A percentile compares a stretch with the other conserved stretches of the same genome.
Conservation (phyloP, 2,888 invertebrate species). For the Spodoptera littoralis region DNA sequence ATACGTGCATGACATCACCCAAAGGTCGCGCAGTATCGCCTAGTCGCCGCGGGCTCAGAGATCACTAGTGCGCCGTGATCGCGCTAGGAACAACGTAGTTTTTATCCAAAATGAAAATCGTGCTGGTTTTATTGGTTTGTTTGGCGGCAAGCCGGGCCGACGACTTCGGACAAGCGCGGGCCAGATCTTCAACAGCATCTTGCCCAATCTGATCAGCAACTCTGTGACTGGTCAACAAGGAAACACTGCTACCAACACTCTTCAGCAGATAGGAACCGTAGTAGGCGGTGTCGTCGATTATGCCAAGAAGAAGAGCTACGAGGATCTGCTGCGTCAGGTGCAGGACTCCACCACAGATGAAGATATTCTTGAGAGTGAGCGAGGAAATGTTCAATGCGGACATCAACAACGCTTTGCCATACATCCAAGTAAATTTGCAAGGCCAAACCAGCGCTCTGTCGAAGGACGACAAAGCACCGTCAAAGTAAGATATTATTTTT, state of each 20-base stretch:
- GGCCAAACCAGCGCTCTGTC: constrained; percentile 92
- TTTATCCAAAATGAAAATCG: constrained; percentile 75
- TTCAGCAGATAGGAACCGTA: constrained; percentile 82
- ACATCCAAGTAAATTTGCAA: constrained; percentile 92
- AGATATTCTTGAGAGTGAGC: constrained; percentile 91
- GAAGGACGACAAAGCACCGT: constrained; percentile 91
- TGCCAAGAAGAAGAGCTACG: constrained; percentile 85
- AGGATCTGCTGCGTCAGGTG: constrained; percentile 79
- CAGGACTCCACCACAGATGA: constrained; percentile 90
- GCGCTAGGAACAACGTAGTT: constrained; percentile 76
- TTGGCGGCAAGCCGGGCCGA: constrained; percentile 75
- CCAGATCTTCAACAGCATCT: constrained; percentile 83
- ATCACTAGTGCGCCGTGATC: constrained; percentile 84
- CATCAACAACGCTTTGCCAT: constrained; percentile 92
- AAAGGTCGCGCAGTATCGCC: constrained; percentile 82
- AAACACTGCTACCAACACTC: constrained; percentile 79
- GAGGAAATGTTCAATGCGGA: constrained; percentile 93
- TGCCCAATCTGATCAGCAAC: constrained; percentile 81
- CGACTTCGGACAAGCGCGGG: constrained; percentile 82
- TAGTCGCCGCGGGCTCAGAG: constrained; percentile 69
- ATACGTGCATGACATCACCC: constrained; percentile 80
- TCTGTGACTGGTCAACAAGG: constrained; percentile 79
- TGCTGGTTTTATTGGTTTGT: constrained; percentile 70
- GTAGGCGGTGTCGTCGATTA: constrained; percentile 86
- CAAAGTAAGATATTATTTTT: constrained; percentile 89